Conservation (phyloP, 2,888 invertebrate genomes). For the Agonopterix alstromeriana region DNA sequence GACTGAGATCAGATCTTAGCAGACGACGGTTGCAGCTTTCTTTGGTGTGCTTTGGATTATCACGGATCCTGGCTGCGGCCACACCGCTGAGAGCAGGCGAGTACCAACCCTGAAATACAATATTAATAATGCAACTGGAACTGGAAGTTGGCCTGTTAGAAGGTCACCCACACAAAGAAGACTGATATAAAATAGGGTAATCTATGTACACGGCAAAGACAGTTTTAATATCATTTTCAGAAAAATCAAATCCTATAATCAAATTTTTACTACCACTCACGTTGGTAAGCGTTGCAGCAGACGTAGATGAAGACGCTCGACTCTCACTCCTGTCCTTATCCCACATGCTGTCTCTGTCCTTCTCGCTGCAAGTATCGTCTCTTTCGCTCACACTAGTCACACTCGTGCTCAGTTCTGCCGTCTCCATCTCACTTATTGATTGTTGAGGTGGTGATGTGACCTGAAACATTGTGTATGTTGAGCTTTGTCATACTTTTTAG, state of each 20-base stretch:
- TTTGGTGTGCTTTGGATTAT: constrained; percentile 85
- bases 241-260: too few species aligned
- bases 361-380: constrained; percentile 55
- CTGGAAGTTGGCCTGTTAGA: background rate
- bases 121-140: too few species aligned
- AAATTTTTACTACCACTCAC: constrained; percentile 52
- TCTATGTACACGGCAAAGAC: too few species aligned
- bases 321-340: constrained; percentile 63
- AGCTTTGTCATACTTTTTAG: background rate
- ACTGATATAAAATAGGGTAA: too few species aligned
- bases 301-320: constrained; percentile 67
- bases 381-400: constrained; percentile 57
- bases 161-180: background rate
- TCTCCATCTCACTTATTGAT: constrained; percentile 43
- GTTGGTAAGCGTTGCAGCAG: constrained; percentile 79
- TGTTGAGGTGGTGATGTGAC: constrained; percentile 39
- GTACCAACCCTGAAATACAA: constrained; percentile 79
- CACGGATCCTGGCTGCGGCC: constrained; percentile 80
- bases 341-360: constrained; percentile 63
- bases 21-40: constrained; percentile 85
- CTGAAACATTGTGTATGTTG: constrained; percentile 14
- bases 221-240: too few species aligned
- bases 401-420: constrained; percentile 58
- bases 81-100: constrained; percentile 82
- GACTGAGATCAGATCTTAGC: constrained; percentile 85